A percentile compares a stretch with the other conserved stretches of the same genome.
These are phyloP conservation scores for Coleophora deauratella DNA, from an alignment of 2,888 invertebrate species.

Conservation along the genomic window DNA sequence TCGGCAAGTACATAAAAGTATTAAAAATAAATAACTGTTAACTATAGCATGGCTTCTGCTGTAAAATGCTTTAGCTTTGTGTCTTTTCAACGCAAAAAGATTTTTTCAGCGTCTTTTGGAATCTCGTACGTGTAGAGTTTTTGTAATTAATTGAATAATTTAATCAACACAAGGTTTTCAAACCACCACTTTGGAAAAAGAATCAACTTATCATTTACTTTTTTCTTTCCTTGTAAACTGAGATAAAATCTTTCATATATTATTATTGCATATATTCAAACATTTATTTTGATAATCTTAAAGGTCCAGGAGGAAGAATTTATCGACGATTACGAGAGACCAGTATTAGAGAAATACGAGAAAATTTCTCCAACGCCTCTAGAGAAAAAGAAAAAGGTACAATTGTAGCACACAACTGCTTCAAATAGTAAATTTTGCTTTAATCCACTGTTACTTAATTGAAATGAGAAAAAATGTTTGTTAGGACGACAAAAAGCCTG, in stretches of 20 bases:
- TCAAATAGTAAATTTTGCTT: too few species aligned
- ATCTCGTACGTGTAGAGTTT: too few species aligned
- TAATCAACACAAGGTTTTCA: too few species aligned
- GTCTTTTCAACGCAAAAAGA: conserved; percentile 18
- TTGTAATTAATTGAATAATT: too few species aligned
- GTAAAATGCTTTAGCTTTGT: conserved; percentile 34
- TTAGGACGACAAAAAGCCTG: conserved; percentile 28
- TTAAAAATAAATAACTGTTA: conserved; percentile 18
- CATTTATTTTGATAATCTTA: conserved; percentile 23
- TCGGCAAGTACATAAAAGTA: background rate
- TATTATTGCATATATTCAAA: conserved; percentile 4
- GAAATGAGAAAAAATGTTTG: conserved; percentile 11
- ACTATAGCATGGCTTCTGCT: conserved; percentile 34
- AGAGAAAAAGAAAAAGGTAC: conserved; percentile 71
- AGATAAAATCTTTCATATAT: too few species aligned
- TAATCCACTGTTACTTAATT: conserved; percentile 5
- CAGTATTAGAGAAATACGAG: conserved; percentile 81
- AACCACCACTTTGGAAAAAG: too few species aligned
- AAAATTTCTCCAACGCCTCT: conserved; percentile 68
- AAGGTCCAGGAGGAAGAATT: conserved; percentile 65
- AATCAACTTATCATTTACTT: too few species aligned
- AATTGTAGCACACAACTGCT: conserved; percentile 18
- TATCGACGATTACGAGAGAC: conserved; percentile 83
- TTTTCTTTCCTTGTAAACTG: too few species aligned
- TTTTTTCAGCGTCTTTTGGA: too few species aligned